Percentiles rank a stretch among this genome's conserved stretches.
phyloP scores from a whole-genome alignment of 2,888 invertebrate genomes.

The Penaeus monodon region DNA sequence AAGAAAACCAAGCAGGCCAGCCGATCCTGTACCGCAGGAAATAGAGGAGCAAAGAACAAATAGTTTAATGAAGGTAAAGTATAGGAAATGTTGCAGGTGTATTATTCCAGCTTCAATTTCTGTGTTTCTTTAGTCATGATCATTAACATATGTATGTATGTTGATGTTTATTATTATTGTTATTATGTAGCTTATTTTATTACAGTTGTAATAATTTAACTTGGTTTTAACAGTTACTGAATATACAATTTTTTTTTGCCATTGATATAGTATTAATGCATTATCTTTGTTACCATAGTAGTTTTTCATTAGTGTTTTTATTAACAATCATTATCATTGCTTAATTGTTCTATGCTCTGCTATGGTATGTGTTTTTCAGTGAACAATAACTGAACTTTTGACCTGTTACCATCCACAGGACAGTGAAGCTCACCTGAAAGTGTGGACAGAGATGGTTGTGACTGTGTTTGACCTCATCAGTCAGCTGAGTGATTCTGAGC shows the following conservation, averaged over 20 bases:
- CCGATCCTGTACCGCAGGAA: slow-evolving; percentile 77
- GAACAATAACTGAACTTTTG: background rate
- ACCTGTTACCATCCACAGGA: slow-evolving; percentile 74
- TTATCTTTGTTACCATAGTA: too few relatives aligned
- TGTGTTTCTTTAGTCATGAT: background rate
- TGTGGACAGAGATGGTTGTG: slow-evolving; percentile 87
- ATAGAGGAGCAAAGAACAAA: slow-evolving; percentile 85
- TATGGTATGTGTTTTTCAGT: background rate
- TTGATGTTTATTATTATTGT: background rate
- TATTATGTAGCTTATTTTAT: too few relatives aligned
- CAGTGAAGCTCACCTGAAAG: slow-evolving; percentile 85
- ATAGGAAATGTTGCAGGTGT: background rate
- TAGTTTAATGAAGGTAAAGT: slow-evolving; percentile 83
- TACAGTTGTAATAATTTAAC: too few relatives aligned
- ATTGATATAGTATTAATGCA: too few relatives aligned
- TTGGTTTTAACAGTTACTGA: too few relatives aligned
- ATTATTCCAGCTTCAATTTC: background rate
- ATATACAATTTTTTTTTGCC: too few relatives aligned
- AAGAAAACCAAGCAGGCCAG: slow-evolving; percentile 45
- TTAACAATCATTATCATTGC: too few relatives aligned
- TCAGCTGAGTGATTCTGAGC: slow-evolving; percentile 73
- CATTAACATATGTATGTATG: background rate
- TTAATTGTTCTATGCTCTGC: too few relatives aligned
- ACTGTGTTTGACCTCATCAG: slow-evolving; percentile 84
- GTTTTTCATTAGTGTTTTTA: too few relatives aligned